Evolutionary conservation across 2,797 vertebrate species (phyloP), one percentile per base, ranked within the genome.

Genomic region (Luscinia megarhynchos): DNA sequence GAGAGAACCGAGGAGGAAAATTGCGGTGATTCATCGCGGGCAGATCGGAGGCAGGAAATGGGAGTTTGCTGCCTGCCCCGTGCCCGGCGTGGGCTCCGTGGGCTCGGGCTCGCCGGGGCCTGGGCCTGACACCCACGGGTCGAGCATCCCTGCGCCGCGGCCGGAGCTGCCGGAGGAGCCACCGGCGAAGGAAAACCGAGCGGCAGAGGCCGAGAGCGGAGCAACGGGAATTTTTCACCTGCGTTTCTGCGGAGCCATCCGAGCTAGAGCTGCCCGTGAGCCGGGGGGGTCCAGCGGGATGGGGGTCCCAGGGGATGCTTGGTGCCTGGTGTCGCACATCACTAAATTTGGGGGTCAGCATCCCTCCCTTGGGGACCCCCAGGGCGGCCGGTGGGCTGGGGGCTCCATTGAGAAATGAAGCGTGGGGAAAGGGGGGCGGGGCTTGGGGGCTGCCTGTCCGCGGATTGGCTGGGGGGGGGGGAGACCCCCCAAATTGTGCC

Each of bases 1-100:
- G 91, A 87, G 89, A 41, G 36, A 87, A 70, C 12, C 81, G 70
- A 58, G 94, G 93, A 89, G 94, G 74, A 75, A 89, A 95, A 94
- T 82, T 80, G 93, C 94, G 2, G 95, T 95, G 95, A 96, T 95
- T 95, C 95, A 95, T 95, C 87, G 23, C 43, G 40, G 91, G 94
- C 94, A 92, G 72, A 92, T 89, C 74, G 62, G 61, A 92, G 94
- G 93, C 91, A 95, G 93, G 91, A 89, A 76, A 92, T 29, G 72
- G 21, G 93, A 89, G 72, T 76, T 95, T 5, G 70, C 59, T 4
- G 67, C 94, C 75, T 94, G 94, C 91, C 93, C 94, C 38, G 38
- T 92, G 80, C 91, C 94, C 92, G 32, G n/a, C 66, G 87, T 78
- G 87, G 66, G 87, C 66, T 89, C 27, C 36, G 78, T 50, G 95